Base-by-base conservation (phyloP, 2,797 vertebrate species). In the Oryzias sinensis region DNA sequence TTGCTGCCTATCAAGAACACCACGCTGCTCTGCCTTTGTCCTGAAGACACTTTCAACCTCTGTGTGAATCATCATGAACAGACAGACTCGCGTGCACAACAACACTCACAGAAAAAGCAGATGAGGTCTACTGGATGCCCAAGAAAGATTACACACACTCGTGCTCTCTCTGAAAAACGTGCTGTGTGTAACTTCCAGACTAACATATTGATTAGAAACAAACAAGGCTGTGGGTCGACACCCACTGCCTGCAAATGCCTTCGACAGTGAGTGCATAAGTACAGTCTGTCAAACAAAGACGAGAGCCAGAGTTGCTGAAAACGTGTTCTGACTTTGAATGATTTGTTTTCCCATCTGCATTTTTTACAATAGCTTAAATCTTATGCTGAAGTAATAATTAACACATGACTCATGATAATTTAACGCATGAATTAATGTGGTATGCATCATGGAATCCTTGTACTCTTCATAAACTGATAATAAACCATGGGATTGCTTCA, bases 1-100 rank as follows among this genome's bases (percentile, higher is more conserved):
- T 82, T 77, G 63, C 79, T 70, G 76, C 79, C 56, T 66, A 74
- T 69, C 52, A 24, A 64, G 71, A 59, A 48, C 40, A 70, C 59
- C 53, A 46, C 15, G 53, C 27, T 14, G 65, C 61, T 46, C 42
- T 9, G 56, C 42, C 43, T 62, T 43, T 72, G 76, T 83, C 82
- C 87, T 45, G 62, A 52, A 74, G 89, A 80, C 50, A 77, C 27
- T 13, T 65, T 74, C 81, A 72, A 77, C 83, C 87, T 84, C 65
- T 62, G 71, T 63, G 67, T 69, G 68, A 70, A 69, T 43, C 46
- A 44, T 13, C 33, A 37, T 11, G 33, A 37, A 37, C 33, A 24
- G 25, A 45, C 7, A 25, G 14, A 52, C 57, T 40, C 1, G 48
- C 63, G 55, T 64, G 56, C 40, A 33, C 14, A 9, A 1, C 17